Conservation (phyloP, 1,140 invertebrate species). For the Drosophila baimaii region DNA sequence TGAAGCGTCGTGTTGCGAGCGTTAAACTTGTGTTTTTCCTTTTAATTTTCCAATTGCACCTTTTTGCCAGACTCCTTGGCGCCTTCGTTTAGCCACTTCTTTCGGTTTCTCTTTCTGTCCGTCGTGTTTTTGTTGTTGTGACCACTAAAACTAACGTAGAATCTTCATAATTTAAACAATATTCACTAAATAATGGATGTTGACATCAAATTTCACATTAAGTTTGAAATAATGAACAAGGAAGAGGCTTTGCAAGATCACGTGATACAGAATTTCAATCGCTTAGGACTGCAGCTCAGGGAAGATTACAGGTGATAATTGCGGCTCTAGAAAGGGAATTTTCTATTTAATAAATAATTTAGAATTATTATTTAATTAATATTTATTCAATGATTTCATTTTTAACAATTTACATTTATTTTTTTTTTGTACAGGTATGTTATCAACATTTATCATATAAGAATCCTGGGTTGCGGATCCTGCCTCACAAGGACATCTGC, state of each 20-base stretch:
- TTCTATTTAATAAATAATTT: not conserved
- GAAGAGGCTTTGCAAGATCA: not conserved
- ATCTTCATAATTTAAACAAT: not conserved
- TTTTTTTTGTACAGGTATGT: conserved; percentile 46
- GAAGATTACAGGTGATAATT: conserved; percentile 15
- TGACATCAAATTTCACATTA: not conserved
- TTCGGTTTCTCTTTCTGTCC: not conserved
- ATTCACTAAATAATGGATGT: conserved; percentile 1
- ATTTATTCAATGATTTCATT: conserved; percentile 31
- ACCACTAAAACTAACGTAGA: no score
- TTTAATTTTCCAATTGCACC: not conserved
- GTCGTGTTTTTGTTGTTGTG: conserved; percentile 3
- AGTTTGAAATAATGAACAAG: not conserved
- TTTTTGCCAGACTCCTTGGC: not conserved
- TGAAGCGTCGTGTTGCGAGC: conserved; percentile 1
- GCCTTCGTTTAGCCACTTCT: not conserved
- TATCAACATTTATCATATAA: conserved; percentile 12
- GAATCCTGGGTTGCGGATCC: no score
- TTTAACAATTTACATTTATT: conserved; percentile 18
- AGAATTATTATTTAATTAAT: conserved; percentile 10
- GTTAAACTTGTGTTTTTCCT: conserved; percentile 2
- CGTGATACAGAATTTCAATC: not conserved
- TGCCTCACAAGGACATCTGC: conserved; percentile 60
- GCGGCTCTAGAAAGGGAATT: not conserved
- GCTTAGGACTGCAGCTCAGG: conserved; percentile 1